A percentile compares a stretch with the other conserved stretches of the same genome.
phyloP scores from a whole-genome alignment of 2,113 vertebrate species.

The Eidolon helvum region DNA sequence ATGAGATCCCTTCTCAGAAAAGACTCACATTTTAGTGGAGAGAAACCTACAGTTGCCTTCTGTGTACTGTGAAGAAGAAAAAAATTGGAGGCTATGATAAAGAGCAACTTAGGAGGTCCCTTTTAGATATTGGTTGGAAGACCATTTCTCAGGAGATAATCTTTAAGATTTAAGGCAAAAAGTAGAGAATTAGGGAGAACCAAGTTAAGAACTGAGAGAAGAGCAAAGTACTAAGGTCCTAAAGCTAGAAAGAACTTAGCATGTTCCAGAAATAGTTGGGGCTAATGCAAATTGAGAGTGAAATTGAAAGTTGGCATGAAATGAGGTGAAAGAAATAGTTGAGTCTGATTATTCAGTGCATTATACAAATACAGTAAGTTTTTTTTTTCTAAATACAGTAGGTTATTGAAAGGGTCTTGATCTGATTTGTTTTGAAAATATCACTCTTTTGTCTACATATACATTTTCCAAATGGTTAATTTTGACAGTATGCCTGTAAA shows the following conservation, averaged over 20 bases:
- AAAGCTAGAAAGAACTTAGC: background rate
- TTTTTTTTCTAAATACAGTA: background rate
- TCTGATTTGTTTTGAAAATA: conserved; percentile 31
- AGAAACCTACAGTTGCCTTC: background rate
- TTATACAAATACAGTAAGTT: background rate
- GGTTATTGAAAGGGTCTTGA: background rate
- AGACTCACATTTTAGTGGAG: background rate
- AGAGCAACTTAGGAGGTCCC: background rate
- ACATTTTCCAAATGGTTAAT: conserved; percentile 31
- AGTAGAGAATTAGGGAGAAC: conserved; percentile 8
- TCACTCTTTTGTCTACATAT: background rate
- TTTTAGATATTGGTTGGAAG: background rate
- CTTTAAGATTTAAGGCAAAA: background rate
- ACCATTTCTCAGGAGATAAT: background rate
- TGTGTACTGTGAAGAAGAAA: background rate
- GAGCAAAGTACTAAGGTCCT: background rate
- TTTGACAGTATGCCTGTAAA: background rate
- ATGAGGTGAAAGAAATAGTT: background rate
- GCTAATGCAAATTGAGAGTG: background rate
- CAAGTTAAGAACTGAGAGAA: background rate
- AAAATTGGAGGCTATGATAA: background rate
- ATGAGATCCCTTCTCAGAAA: background rate
- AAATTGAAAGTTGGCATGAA: background rate
- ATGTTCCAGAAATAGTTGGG: background rate
- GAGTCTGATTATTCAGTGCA: background rate